Evolutionary conservation across 2,888 invertebrate genomes (phyloP), one percentile per base, ranked within the genome.

Genomic region (Ophioninae sp.): DNA sequence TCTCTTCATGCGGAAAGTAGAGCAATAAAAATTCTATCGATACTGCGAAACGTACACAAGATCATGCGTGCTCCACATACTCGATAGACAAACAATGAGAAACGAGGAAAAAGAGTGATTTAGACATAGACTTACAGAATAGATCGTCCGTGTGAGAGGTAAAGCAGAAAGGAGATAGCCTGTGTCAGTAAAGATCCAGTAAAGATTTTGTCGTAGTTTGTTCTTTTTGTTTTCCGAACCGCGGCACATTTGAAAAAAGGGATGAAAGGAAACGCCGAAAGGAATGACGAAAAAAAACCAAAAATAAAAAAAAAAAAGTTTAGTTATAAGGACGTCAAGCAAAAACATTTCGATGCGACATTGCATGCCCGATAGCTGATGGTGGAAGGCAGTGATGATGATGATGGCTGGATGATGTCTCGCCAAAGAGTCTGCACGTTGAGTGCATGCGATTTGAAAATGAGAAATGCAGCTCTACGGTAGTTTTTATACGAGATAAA

Each of bases 111-210:
- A 85, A 79, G 76, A 83, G 84, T 86, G 83, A 70, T 79, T 82
- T 81, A 85, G 86, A 87, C 86, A 50, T 50, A 87, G 85, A 90
- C 90, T 90, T 90, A 90, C 90, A 89, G 88, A 89, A 88, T 88
- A 88, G 85, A 85, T 89, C 87, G 86, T 88, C 89, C 89, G 84
- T 87, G 86, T 87, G 87, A 85, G 86, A 86, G 87, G 87, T 87
- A 88, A 88, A 90, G 90, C 89, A 89, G 87, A 85, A 88, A 87
- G 87, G 86, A 87, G 86, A 87, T 83, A 87, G 87, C 86, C 87
- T 87, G 87, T 87, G 86, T 87, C 86, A 86, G 85, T 86, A 84
- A 85, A 78, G 59, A 85, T 85, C 44, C 81, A 59, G 79, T 79
- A 44, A 79, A 84, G 65, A 64, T 81, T 84, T 85, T 81, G 44